These are phyloP conservation scores for Diachasmimorpha longicaudata DNA, from an alignment of 1,140 invertebrate genomes.

Conservation along the genomic window DNA sequence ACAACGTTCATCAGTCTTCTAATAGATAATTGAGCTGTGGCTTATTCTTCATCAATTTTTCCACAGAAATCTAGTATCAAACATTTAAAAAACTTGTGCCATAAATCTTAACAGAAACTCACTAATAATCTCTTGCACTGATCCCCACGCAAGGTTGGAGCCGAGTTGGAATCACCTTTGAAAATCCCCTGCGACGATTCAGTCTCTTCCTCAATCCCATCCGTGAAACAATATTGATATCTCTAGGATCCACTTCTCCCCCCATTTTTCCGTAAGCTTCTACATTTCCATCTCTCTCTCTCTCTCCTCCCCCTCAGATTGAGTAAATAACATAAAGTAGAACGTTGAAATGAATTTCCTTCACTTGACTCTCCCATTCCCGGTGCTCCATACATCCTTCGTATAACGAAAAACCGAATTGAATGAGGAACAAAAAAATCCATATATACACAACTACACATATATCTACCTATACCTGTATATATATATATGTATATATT, in stretches of 20 bases:
- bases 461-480: too few relatives aligned
- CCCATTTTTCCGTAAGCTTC: neutral
- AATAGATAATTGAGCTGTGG: too few relatives aligned
- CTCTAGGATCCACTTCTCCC: neutral
- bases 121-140: too few relatives aligned
- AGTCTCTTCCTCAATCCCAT: neutral
- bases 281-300: neutral
- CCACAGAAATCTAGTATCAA: too few relatives aligned
- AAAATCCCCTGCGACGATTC: too few relatives aligned
- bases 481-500: neutral
- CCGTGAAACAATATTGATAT: neutral
- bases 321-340: slow-evolving; percentile 22
- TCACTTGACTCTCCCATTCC: slow-evolving; percentile 5
- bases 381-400: slow-evolving; percentile 17
- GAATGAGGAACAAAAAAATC: neutral
- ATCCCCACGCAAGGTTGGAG: too few relatives aligned
- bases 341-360: slow-evolving; percentile 21
- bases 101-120: too few relatives aligned
- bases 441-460: too few relatives aligned
- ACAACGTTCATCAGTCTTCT: too few relatives aligned
- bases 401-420: neutral
- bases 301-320: neutral
- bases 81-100: too few relatives aligned
- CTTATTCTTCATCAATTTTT: too few relatives aligned
- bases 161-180: too few relatives aligned